Percentiles rank a stretch among this genome's conserved stretches.
These are phyloP conservation scores for Spinus pinus DNA, from an alignment of 2,797 vertebrate genomes.

Conservation along the genomic window DNA sequence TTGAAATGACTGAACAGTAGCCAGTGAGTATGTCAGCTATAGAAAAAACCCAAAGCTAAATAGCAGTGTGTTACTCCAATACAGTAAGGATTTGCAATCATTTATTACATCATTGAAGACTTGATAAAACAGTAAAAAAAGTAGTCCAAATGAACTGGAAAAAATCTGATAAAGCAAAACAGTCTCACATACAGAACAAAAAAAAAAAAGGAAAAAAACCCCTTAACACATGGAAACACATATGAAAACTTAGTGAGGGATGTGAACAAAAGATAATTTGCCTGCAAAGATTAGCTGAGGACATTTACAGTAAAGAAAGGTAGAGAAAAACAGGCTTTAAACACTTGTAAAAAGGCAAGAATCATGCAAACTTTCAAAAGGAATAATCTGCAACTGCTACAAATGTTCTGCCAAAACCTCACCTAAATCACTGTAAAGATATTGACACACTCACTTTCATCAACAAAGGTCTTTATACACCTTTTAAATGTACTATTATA, in stretches of 20 bases:
- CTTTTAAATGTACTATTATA: neutral
- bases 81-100: neutral
- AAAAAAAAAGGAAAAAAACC: neutral
- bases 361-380: neutral
- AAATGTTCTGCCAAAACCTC: neutral
- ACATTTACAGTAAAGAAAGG: neutral
- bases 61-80: neutral
- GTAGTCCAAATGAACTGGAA: neutral
- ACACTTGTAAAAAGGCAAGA: neutral
- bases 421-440: neutral
- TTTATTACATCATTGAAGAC: neutral
- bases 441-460: neutral
- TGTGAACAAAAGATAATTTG: neutral
- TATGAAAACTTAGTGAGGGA: neutral
- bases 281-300: neutral
- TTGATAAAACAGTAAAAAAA: neutral
- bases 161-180: neutral
- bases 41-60: neutral
- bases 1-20: neutral
- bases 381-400: neutral
- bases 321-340: neutral
- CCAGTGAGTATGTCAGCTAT: neutral
- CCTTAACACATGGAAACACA: neutral
- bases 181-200: neutral
- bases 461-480: neutral